Conservation (phyloP, 2,113 vertebrate genomes). For the Ornithorhynchus anatinus region DNA sequence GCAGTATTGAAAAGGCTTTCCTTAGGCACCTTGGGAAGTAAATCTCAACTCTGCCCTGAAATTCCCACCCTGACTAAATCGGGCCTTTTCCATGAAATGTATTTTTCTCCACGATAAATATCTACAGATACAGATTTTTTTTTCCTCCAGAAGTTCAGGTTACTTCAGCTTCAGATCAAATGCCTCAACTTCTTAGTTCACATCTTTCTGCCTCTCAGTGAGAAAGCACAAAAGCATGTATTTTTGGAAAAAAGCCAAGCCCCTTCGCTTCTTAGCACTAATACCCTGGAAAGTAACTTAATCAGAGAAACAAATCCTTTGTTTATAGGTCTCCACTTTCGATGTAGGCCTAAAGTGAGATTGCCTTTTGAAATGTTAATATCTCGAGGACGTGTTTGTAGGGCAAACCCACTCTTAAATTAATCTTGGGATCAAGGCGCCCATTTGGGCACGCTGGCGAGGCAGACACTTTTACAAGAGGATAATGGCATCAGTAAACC, state of each 20-base stretch:
- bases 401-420: conserved; percentile 47
- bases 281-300: conserved; percentile 58
- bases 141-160: conserved; percentile 23
- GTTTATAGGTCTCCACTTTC: conserved; percentile 57
- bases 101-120: conserved; percentile 35
- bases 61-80: conserved; percentile 11
- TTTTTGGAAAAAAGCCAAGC: conserved; percentile 26
- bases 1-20: conserved; percentile 67
- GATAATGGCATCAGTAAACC: background rate
- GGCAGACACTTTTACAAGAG: conserved; percentile 18
- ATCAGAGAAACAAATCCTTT: conserved; percentile 57
- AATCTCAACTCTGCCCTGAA: conserved; percentile 39
- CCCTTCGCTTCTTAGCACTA: conserved; percentile 29
- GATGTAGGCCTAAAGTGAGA: conserved; percentile 43
- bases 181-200: conserved; percentile 21
- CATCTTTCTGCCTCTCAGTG: conserved; percentile 24
- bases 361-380: conserved; percentile 81
- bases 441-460: conserved; percentile 49
- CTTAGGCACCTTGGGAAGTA: conserved; percentile 64
- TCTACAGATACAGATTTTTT: background rate
- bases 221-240: conserved; percentile 34
- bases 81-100: background rate
- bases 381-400: conserved; percentile 43
- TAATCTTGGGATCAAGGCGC: conserved; percentile 3
- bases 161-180: conserved; percentile 34